Evolutionary conservation across 2,888 invertebrate species (phyloP), one percentile per base, ranked within the genome.

Genomic region (Pristionchus entomophagus): DNA sequence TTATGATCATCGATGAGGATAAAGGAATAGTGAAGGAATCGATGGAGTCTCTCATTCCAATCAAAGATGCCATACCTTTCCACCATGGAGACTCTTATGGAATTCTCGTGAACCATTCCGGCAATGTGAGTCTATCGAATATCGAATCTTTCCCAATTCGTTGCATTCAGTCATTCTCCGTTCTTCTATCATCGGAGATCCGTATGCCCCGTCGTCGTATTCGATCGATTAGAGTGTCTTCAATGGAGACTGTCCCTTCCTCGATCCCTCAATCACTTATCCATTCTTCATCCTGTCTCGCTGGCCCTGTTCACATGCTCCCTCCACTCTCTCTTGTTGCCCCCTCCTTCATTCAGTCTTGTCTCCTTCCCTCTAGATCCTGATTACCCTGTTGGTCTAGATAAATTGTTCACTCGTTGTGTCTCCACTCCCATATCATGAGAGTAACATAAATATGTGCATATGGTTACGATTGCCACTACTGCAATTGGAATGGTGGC

Each of bases 331-430:
- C 73, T 5, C 45, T 73, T n/a, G 45, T 73, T n/a, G 73, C 73
- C 17, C 73, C 73, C 38, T 73, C 73, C 4, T 73, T 73, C 45
- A 73, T 73, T 45, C 73, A 73, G n/a, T 73, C 73, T 41, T 73
- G 73, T n/a, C 73, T 73, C 26, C 38, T 73, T 41, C 73, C 73
- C 22, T 19, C 41, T 45, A 38, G 38, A 10, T 26, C 45, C 6
- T 73, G 41, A 41, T 5, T n/a, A 12, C 45, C 5, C 12, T 62
- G 62, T 62, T 3, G 12, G 62, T 14, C 14, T 32, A 32, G 32
- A 62, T 62, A 62, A 62, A 62, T 12, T 29, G 62, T 62, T 62
- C 4, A 29, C 62, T 10, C 56, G 56, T 22, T 56, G n/a, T n/a
- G 56, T 56, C 56, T 56, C 56, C 45, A 45, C 6, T 45, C 45